Conservation (phyloP, 2,113 vertebrate genomes). For the Candoia aspera region DNA sequence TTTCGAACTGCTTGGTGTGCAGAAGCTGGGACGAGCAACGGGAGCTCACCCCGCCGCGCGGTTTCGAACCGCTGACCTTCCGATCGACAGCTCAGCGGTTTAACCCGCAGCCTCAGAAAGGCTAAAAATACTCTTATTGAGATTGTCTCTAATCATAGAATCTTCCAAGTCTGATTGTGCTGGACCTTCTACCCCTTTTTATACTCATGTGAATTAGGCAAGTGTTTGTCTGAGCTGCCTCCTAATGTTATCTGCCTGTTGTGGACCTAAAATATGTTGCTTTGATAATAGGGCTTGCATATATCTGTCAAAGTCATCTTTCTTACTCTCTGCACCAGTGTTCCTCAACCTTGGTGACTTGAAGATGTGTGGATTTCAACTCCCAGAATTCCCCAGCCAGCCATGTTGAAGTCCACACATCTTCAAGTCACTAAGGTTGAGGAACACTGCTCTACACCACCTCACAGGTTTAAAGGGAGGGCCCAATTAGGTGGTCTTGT, state of each 20-base stretch:
- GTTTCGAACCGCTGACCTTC: too few relatives aligned
- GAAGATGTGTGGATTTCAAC: too few relatives aligned
- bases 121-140: background rate
- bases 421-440: too few relatives aligned
- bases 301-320: background rate
- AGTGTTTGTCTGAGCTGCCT: background rate
- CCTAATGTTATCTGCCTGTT: background rate
- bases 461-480: background rate
- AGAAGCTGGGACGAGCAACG: too few relatives aligned
- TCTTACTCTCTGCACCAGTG: background rate
- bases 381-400: too few relatives aligned
- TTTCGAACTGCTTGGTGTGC: too few relatives aligned
- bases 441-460: too few relatives aligned
- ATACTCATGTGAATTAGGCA: background rate
- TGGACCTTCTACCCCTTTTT: background rate
- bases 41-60: too few relatives aligned
- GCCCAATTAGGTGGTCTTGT: background rate
- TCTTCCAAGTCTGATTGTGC: background rate
- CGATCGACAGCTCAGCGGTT: too few relatives aligned
- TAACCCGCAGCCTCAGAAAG: too few relatives aligned
- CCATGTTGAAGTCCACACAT: too few relatives aligned
- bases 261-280: background rate
- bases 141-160: background rate
- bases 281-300: background rate
- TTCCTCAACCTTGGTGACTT: too few relatives aligned